Evolutionary conservation across 2,797 vertebrate genomes (phyloP), one percentile per base, ranked within the genome.

Genomic region (Bovichtus variegatus): DNA sequence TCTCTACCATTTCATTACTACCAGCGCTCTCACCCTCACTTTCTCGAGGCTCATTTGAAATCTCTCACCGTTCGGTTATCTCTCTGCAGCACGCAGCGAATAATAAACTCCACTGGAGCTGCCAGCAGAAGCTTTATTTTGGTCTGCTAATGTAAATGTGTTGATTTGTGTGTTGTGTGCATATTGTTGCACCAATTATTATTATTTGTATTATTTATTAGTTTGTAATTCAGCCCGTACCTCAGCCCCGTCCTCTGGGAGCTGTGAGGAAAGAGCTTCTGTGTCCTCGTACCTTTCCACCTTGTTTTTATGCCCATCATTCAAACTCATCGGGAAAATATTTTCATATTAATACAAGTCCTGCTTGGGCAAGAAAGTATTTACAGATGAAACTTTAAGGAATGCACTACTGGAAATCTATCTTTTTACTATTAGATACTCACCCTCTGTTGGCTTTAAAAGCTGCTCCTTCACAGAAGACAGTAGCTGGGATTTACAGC

Each of bases 21-120:
- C 40, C 64, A 41, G 64, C 51, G 5, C 51, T 57, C 66, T 40
- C 54, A 40, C 51, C 55, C 70, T 83, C 44, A 29, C 40, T 43
- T n/a, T 85, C 62, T 69, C 21, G 4, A 78, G 82, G 77, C 88
- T 87, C 70, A 81, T 87, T 86, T 85, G 63, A 87, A 87, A 89
- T 88, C 81, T 78, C 76, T 77, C 78, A 80, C 89, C 57, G 27
- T 76, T 61, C 9, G 23, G 70, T 89, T 89, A 89, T 92, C 86
- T 87, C 62, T 19, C 79, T 51, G 76, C 81, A 58, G 70, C 89
- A 83, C 44, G 18, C 80, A 36, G 72, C n/a, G 11, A 82, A 73
- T 73, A 82, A 87, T 85, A 59, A 86, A 84, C 74, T 76, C 71
- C 55, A 21, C 59, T 23, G 71, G 61, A 75, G 81, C 51, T 71